Base-by-base conservation (phyloP, 2,888 invertebrate genomes). In the Hirtodrosophila duncani region DNA sequence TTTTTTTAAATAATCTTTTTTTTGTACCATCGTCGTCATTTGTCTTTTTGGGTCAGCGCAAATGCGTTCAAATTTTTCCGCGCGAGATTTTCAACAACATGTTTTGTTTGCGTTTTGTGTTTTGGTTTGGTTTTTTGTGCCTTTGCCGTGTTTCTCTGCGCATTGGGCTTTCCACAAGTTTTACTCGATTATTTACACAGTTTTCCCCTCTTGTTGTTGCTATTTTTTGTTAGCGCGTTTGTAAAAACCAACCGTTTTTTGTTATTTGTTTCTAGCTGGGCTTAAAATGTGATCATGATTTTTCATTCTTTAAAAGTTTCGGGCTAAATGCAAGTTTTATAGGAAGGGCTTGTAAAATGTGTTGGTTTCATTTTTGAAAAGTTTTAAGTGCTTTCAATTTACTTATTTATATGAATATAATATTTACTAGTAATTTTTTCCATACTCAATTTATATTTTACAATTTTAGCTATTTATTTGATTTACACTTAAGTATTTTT, bases 11-110 rank as follows among this genome's bases (percentile, higher is more conserved):
- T 50, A 58, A 67, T 65, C 67, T 64, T 63, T 64, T 63, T 64
- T 64, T 64, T 64, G n/a, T n/a, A n/a, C n/a, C n/a, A n/a, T n/a
- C n/a, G n/a, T n/a, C n/a, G 63, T 51, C 63, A 67, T 64, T 64
- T 64, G 67, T 64, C 67, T 64, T 64, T 64, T 64, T 64, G 64
- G 67, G 64, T 67, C 64, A 67, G n/a, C n/a, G 67, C 49, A 64
- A 64, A 65, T 67, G 57, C 67, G 64, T 67, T 49, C 64, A n/a
- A 53, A 67, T 63, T 65, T 65, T 65, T 63, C 67, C 64, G 58
- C 64, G 64, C 64, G 53, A 65, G 67, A 63, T 67, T 67, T 67
- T 50, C 64, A 43, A 58, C 64, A 67, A 45, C n/a, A 9, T 27
- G 10, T 38, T 13, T 60, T 60, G 45, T 60, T 63, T 59, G 57